Evolutionary conservation across 1,140 invertebrate species (phyloP).

Genomic region (Heliothis subflexa): DNA sequence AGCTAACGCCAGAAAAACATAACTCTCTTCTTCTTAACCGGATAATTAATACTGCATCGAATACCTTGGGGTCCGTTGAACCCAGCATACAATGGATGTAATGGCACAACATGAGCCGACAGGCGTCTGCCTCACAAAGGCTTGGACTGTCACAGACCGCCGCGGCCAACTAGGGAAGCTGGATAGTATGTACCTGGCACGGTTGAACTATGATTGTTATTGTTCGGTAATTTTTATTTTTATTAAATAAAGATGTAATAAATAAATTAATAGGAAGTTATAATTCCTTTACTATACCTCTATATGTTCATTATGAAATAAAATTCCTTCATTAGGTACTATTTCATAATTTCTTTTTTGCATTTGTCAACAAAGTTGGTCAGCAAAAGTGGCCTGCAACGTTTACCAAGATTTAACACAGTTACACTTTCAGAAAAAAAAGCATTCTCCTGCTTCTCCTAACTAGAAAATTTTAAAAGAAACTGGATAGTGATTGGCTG

Average conservation of each 20-base stretch:
- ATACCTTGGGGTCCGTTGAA: conserved; percentile 52
- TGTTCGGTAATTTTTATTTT: background rate
- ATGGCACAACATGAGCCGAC: conserved; percentile 53
- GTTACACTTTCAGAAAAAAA: no score
- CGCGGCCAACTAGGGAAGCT: conserved; percentile 49
- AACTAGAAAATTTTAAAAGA: no score
- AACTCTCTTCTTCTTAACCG: conserved; percentile 28
- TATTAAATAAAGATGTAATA: background rate
- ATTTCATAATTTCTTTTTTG: no score
- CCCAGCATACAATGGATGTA: conserved; percentile 56
- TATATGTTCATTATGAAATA: no score
- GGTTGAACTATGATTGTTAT: conserved; percentile 6
- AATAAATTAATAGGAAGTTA: no score
- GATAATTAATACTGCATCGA: conserved; percentile 50
- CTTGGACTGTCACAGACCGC: conserved; percentile 53
- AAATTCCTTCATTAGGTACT: no score
- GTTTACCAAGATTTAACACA: no score
- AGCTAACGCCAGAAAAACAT: conserved; percentile 1
- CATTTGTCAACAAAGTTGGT: no score
- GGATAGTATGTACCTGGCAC: conserved; percentile 39
- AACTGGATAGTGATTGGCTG: no score
- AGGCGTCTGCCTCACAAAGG: conserved; percentile 56
- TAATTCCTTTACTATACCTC: no score
- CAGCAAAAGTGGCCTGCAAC: no score
- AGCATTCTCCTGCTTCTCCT: no score